A percentile compares a stretch with the other conserved stretches of the same genome.
phyloP scores from a whole-genome alignment of 1,140 invertebrate species.

The Drosophila trapezifrons region DNA sequence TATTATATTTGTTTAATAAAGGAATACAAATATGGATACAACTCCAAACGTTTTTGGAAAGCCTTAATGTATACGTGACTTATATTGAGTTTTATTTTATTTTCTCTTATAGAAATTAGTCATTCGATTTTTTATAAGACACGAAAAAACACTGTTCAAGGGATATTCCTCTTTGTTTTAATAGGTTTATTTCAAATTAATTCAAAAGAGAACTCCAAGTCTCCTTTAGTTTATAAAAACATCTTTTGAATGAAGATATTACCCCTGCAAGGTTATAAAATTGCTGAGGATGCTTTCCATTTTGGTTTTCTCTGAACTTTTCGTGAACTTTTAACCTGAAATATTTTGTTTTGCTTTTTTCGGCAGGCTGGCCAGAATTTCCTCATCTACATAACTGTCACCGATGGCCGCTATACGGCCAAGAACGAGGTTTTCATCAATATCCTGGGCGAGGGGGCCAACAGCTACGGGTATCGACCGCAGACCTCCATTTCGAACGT shows the following conservation, averaged over 20 bases:
- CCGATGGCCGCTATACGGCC: slow-evolving; percentile 87
- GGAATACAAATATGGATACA: neutral
- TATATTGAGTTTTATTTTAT: neutral
- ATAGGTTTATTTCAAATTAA: neutral
- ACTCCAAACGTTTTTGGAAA: neutral
- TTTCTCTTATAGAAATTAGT: neutral
- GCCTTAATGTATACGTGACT: neutral
- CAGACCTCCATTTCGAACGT: slow-evolving; percentile 73
- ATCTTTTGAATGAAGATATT: no score
- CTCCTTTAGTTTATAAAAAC: neutral
- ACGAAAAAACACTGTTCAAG: neutral
- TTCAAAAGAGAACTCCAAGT: neutral
- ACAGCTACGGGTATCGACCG: slow-evolving; percentile 50
- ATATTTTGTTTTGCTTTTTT: slow-evolving; percentile 17
- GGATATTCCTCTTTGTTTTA: neutral
- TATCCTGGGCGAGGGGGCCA: slow-evolving; percentile 84
- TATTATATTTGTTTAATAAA: neutral
- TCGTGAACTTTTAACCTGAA: slow-evolving; percentile 2
- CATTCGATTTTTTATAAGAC: no score
- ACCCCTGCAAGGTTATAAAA: slow-evolving; percentile 1
- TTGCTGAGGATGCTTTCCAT: neutral
- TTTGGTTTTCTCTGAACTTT: neutral
- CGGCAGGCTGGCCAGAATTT: slow-evolving; percentile 88
- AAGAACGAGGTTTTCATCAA: slow-evolving; percentile 90
- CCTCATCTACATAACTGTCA: slow-evolving; percentile 89